Percentiles rank a stretch among this genome's conserved stretches.
Conservation (phyloP, 2,113 vertebrate genomes). For the Plectropomus leopardus region DNA sequence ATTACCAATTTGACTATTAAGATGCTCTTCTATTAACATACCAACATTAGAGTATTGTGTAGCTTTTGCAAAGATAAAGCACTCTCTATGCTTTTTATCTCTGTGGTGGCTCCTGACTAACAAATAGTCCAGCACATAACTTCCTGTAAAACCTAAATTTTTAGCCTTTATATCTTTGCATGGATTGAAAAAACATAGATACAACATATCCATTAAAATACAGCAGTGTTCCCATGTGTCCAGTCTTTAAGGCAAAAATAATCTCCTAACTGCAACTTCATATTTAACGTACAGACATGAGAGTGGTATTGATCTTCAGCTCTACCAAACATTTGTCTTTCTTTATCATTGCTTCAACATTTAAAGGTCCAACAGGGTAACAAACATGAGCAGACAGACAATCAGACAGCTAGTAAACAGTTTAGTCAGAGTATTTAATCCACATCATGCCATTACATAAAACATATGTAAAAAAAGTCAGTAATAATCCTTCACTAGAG, state of each 20-base stretch:
- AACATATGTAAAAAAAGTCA: background rate
- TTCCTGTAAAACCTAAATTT: background rate
- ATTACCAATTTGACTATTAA: background rate
- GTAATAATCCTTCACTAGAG: background rate
- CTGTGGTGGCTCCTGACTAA: background rate
- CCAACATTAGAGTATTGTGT: background rate
- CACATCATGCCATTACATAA: no score
- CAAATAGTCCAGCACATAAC: background rate
- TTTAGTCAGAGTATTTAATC: background rate
- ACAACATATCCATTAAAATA: background rate
- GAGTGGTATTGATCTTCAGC: background rate
- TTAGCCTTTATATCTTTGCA: no score
- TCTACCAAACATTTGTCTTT: background rate
- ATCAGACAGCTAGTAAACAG: background rate
- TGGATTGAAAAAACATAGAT: background rate
- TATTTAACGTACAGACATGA: background rate
- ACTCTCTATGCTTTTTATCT: background rate
- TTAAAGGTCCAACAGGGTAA: background rate
- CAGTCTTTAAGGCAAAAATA: background rate
- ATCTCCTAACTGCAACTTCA: background rate
- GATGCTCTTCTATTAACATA: background rate
- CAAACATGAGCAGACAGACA: background rate
- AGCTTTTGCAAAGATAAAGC: background rate
- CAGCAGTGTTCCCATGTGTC: background rate
- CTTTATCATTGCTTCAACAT: background rate